phyloP scores from a whole-genome alignment of 2,113 vertebrate genomes.

The Panthera tigris region DNA sequence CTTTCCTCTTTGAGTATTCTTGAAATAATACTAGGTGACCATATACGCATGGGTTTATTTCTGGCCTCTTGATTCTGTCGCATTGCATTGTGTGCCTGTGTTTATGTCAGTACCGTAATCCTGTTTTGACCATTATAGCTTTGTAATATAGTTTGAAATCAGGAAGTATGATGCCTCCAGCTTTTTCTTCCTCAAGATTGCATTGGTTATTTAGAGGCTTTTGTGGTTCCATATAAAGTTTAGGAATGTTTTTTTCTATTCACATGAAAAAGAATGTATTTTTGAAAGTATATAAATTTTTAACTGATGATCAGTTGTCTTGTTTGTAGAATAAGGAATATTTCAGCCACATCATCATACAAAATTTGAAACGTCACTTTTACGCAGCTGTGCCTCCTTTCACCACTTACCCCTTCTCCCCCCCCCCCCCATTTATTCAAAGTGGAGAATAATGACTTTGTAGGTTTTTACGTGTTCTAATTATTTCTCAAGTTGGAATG shows the following conservation, averaged over 20 bases:
- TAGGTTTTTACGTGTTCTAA: not conserved
- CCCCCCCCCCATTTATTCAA: not conserved
- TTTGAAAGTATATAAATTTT: not conserved
- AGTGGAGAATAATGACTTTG: not conserved
- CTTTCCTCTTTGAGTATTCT: not conserved
- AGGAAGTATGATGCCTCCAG: not conserved
- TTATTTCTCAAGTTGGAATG: conserved; percentile 25
- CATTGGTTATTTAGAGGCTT: not conserved
- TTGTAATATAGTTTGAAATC: not conserved
- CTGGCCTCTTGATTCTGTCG: not conserved
- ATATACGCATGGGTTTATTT: not conserved
- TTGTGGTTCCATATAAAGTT: not conserved
- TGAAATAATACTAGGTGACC: not conserved
- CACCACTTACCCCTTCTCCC: not conserved
- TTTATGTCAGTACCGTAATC: not conserved
- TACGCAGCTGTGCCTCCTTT: not conserved
- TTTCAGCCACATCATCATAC: not conserved
- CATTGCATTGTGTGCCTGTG: not conserved
- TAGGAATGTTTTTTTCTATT: not conserved
- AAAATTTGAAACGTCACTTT: not conserved
- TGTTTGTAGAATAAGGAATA: not conserved
- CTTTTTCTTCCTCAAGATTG: not conserved
- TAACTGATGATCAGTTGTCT: not conserved
- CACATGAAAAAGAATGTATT: not conserved
- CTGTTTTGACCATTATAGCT: not conserved